These are phyloP conservation scores for Luffia ferchaultella DNA, from an alignment of 2,888 invertebrate genomes.

Conservation along the genomic window DNA sequence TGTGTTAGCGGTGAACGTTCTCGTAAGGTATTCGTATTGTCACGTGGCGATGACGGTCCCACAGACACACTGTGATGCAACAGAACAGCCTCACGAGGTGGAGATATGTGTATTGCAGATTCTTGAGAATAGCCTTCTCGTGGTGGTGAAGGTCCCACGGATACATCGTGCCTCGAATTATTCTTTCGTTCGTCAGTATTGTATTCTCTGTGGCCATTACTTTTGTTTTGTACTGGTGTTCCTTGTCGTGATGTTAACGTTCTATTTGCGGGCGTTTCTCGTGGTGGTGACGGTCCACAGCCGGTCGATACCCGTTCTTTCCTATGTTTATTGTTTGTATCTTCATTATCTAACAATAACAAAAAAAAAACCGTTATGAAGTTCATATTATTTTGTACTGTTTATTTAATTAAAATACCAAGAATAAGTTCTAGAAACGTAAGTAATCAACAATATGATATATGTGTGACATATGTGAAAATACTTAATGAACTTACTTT, in stretches of 20 bases:
- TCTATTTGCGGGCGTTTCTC: constrained; percentile 21
- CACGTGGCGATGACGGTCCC: background rate
- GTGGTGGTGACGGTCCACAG: constrained; percentile 63
- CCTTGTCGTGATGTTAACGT: background rate
- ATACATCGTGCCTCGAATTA: background rate
- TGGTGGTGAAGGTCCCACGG: background rate
- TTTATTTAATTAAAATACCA: too few species aligned
- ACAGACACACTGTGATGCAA: background rate
- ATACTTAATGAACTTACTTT: constrained; percentile 68
- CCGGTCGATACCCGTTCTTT: constrained; percentile 58
- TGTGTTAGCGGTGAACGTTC: constrained; percentile 23
- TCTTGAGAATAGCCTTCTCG: background rate
- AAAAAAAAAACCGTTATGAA: constrained; percentile 62
- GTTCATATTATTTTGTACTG: too few species aligned
- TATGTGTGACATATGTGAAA: constrained; percentile 60
- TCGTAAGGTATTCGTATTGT: constrained; percentile 10
- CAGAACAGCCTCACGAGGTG: background rate
- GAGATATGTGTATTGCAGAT: background rate
- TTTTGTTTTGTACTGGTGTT: background rate
- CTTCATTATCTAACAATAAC: background rate
- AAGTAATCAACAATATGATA: too few species aligned
- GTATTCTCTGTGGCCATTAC: background rate
- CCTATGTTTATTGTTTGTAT: background rate
- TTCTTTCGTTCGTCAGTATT: background rate
- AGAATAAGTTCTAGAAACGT: too few species aligned